Conservation (phyloP, 2,113 vertebrate genomes). For the Tetrao urogallus region DNA sequence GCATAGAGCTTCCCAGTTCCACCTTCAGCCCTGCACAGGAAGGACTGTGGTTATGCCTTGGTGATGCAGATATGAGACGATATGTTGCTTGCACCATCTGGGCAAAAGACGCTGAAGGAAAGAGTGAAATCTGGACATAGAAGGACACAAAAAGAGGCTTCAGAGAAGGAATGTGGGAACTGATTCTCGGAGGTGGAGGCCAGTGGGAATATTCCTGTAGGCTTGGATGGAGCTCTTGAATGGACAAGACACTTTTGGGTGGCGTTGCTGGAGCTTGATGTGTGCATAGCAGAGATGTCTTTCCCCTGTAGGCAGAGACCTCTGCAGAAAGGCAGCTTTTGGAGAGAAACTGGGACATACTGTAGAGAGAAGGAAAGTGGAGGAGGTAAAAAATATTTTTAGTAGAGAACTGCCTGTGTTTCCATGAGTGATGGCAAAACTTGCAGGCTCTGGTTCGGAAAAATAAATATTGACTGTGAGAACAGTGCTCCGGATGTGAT, state of each 20-base stretch:
- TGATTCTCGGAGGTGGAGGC: not conserved
- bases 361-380: not conserved
- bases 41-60: not conserved
- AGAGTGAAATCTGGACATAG: not conserved
- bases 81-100: not conserved
- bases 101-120: not conserved
- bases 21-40: not conserved
- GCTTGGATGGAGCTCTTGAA: not conserved
- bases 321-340: not conserved
- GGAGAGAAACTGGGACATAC: not conserved
- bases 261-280: not conserved
- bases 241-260: not conserved
- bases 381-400: constrained; percentile 25
- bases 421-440: constrained; percentile 4
- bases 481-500: not conserved
- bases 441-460: constrained; percentile 5
- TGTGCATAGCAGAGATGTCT: not conserved
- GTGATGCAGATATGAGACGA: too few species aligned
- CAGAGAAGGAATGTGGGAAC: not conserved
- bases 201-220: not conserved
- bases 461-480: constrained; percentile 24
- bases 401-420: not conserved
- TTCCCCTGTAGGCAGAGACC: not conserved
- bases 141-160: not conserved
- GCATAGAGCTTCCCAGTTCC: not conserved